Evolutionary conservation across 2,888 invertebrate species (phyloP).

Genomic region (Imbricaverruca yamaguchii): DNA sequence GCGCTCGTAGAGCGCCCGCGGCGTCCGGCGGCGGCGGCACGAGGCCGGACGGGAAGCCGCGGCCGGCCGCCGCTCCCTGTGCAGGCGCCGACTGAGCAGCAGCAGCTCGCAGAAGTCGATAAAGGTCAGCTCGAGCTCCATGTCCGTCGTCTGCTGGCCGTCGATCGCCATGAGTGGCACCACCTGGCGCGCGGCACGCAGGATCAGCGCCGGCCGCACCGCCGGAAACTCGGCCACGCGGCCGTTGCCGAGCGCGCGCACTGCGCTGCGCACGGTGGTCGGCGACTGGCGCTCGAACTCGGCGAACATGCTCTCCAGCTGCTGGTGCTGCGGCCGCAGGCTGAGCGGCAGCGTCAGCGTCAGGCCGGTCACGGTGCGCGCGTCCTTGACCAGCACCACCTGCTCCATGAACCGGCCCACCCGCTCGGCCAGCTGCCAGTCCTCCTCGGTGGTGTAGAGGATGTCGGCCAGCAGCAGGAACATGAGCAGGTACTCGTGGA

Average conservation of each 20-base stretch:
- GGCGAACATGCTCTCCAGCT: background rate
- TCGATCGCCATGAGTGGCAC: conserved; percentile 7
- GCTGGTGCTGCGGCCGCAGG: background rate
- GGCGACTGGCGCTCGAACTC: conserved; percentile 5
- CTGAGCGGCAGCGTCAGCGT: conserved; percentile 15
- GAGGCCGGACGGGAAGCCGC: background rate
- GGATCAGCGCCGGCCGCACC: background rate
- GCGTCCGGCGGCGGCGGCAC: background rate
- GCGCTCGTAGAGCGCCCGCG: background rate
- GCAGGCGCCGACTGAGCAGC: background rate
- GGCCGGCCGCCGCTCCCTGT: background rate
- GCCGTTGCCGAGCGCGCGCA: background rate
- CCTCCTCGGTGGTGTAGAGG: conserved; percentile 2
- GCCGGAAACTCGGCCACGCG: background rate
- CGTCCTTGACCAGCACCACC: conserved; percentile 14
- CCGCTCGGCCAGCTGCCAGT: conserved; percentile 18
- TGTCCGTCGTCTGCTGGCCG: background rate
- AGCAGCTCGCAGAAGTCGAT: conserved; percentile 11
- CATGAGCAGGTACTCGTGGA: conserved; percentile 10
- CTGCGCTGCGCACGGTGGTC: background rate
- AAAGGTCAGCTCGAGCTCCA: conserved; percentile 12
- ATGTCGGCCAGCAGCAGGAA: conserved; percentile 19
- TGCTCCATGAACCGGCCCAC: conserved; percentile 5
- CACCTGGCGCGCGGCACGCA: background rate
- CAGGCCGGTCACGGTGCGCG: background rate